phyloP scores from a whole-genome alignment of 2,797 vertebrate species.

The Pipistrellus nathusii region DNA sequence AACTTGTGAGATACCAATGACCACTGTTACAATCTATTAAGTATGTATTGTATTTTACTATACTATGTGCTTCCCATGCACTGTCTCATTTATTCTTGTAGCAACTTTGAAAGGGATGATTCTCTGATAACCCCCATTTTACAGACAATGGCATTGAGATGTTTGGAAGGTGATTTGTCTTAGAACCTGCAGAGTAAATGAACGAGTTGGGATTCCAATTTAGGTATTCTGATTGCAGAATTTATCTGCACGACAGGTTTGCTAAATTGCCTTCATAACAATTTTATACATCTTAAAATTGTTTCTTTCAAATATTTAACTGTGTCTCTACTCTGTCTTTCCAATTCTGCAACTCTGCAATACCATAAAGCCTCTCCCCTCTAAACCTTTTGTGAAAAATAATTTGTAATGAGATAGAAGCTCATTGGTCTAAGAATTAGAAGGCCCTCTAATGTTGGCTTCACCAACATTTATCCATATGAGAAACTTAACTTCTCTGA shows the following conservation, averaged over 20 bases:
- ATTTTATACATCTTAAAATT: neutral
- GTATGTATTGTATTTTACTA: constrained; percentile 1
- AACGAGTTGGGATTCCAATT: neutral
- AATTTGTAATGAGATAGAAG: neutral
- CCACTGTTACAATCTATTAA: neutral
- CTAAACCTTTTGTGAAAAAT: constrained; percentile 9
- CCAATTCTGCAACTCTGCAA: neutral
- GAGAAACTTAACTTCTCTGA: neutral
- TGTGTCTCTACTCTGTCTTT: neutral
- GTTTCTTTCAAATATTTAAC: constrained; percentile 22
- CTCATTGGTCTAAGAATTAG: neutral
- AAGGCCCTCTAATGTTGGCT: constrained; percentile 24
- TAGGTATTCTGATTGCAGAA: neutral
- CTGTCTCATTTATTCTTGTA: neutral
- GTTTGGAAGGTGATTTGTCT: neutral
- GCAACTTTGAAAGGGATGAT: neutral
- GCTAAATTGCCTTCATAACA: neutral
- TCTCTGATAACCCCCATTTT: neutral
- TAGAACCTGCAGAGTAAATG: neutral
- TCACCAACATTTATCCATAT: neutral
- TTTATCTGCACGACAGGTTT: neutral
- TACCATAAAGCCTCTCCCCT: neutral
- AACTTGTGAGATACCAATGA: constrained; percentile 1
- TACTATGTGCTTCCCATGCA: neutral
- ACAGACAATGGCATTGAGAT: neutral